These are phyloP conservation scores for Oryzias melastigma DNA, from an alignment of 2,113 vertebrate species.

Conservation along the genomic window DNA sequence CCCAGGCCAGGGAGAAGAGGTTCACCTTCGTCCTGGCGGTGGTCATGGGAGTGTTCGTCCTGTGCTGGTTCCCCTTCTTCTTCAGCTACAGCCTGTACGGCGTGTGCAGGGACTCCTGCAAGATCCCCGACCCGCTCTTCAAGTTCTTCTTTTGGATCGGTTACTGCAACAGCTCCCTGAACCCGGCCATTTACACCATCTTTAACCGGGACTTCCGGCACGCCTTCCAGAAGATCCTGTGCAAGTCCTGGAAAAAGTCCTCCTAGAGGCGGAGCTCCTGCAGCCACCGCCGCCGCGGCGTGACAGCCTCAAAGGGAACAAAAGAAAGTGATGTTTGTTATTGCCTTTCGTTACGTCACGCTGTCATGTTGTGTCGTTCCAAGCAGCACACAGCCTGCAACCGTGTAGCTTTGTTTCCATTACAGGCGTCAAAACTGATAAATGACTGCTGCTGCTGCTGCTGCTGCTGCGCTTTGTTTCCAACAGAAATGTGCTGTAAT, in stretches of 20 bases:
- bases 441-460: conserved; percentile 5
- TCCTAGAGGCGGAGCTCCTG: conserved; percentile 49
- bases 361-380: conserved; percentile 40
- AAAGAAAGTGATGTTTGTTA: conserved; percentile 25
- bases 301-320: conserved; percentile 37
- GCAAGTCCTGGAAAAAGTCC: conserved; percentile 83
- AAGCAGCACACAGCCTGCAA: conserved; percentile 10
- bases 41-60: conserved; percentile 94
- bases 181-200: conserved; percentile 94
- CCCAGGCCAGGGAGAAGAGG: conserved; percentile 91
- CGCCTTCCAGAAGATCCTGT: conserved; percentile 92
- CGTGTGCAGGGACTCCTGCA: conserved; percentile 87
- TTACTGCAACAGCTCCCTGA: conserved; percentile 96
- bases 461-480: conserved; percentile 4
- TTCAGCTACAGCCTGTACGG: conserved; percentile 92
- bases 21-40: conserved; percentile 93
- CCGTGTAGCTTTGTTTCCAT: conserved; percentile 19
- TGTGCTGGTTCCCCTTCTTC: conserved; percentile 97
- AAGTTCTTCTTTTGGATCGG: conserved; percentile 98
- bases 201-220: conserved; percentile 93
- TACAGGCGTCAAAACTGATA: conserved; percentile 14
- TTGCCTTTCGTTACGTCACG: conserved; percentile 20
- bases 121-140: conserved; percentile 85
- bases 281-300: neutral
- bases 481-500: conserved; percentile 21